Conservation (phyloP, 2,888 invertebrate species). For the Mactromeris polynyma region DNA sequence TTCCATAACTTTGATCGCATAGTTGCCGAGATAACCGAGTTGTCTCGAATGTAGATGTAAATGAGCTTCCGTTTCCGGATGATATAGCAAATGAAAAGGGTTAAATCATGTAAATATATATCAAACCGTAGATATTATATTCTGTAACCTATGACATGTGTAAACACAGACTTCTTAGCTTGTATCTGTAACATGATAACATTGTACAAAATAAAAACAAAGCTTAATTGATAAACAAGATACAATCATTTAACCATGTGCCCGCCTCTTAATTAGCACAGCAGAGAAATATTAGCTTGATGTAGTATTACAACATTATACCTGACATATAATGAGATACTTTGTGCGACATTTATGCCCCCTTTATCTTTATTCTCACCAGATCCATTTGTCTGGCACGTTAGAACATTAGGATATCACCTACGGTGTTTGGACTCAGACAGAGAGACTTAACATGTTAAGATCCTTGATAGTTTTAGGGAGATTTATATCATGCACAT, state of each 20-base stretch:
- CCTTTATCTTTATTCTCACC: slow-evolving; percentile 7
- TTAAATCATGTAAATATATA: no score
- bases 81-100: no score
- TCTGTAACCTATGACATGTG: no score
- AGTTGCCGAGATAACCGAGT: no score
- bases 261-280: neutral
- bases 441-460: neutral
- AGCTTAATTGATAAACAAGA: neutral
- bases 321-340: neutral
- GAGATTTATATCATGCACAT: neutral
- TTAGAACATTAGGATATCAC: neutral
- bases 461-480: neutral
- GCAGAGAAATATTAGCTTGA: neutral
- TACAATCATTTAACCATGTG: neutral
- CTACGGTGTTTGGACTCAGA: neutral
- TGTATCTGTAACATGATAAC: no score
- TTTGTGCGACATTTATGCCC: neutral
- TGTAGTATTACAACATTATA: neutral
- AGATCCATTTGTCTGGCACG: neutral
- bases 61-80: no score
- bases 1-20: no score
- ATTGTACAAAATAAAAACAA: neutral
- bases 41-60: no score
- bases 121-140: no score
- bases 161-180: no score